Conservation (phyloP, 64 coral and sea anemone genomes). For the Platygyra sinensis region DNA sequence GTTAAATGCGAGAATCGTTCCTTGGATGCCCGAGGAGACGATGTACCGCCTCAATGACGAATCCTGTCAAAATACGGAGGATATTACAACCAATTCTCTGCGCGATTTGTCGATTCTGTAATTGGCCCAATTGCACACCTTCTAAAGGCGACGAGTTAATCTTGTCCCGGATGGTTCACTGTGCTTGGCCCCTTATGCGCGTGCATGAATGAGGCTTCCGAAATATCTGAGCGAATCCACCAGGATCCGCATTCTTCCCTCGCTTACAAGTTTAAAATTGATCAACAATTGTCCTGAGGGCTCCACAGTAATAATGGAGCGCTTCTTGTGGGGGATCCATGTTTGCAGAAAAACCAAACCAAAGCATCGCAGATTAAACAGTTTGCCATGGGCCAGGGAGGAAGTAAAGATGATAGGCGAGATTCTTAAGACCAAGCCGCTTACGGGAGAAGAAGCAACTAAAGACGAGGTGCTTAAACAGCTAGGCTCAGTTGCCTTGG, state of each 20-base stretch:
- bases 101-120: background rate
- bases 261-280: background rate
- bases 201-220: too few species aligned
- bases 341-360: too few species aligned
- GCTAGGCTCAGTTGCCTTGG: background rate
- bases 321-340: too few species aligned
- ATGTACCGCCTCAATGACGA: background rate
- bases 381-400: too few species aligned
- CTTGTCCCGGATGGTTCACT: slow-evolving; percentile 49
- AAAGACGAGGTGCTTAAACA: background rate
- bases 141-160: slow-evolving; percentile 39
- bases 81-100: background rate
- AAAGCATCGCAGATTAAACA: too few species aligned
- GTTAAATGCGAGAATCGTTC: background rate
- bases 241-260: background rate
- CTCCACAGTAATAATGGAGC: too few species aligned
- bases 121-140: background rate
- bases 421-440: too few species aligned
- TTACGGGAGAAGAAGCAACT: too few species aligned
- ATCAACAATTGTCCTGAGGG: background rate
- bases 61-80: background rate
- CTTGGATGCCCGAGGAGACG: background rate
- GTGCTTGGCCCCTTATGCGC: slow-evolving; percentile 30
- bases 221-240: background rate
- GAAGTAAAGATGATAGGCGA: too few species aligned